Evolutionary conservation across 2,888 invertebrate species (phyloP).

Genomic region (Athalia rosae): DNA sequence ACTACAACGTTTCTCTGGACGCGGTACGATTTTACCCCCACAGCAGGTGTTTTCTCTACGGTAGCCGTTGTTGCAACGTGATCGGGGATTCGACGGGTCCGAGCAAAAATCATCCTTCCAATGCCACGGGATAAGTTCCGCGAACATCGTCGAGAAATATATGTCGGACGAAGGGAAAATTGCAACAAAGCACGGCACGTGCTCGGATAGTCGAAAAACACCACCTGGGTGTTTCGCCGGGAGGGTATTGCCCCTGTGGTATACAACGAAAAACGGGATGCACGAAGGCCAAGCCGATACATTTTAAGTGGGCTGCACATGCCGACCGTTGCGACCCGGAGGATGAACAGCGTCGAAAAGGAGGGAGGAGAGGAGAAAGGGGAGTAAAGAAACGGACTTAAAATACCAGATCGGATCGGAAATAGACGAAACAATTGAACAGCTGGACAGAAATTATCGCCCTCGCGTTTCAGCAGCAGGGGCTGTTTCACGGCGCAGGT

Average conservation of each 20-base stretch:
- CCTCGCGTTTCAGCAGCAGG: conserved; percentile 46
- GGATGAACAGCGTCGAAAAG: not conserved
- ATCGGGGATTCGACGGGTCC: not conserved
- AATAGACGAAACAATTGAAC: conserved; percentile 55
- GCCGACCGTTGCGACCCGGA: conserved; percentile 40
- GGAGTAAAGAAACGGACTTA: conserved; percentile 30
- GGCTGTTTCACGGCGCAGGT: conserved; percentile 59
- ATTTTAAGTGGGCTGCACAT: conserved; percentile 45
- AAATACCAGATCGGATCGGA: conserved; percentile 46
- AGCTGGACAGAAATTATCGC: conserved; percentile 62
- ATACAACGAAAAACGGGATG: conserved; percentile 33
- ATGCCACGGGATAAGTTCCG: not conserved
- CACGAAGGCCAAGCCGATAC: conserved; percentile 40
- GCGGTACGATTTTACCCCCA: not conserved
- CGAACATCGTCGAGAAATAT: not conserved
- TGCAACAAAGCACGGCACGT: conserved; percentile 20
- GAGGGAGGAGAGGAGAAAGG: conserved; percentile 5
- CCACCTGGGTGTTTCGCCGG: conserved; percentile 34
- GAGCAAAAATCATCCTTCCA: not conserved
- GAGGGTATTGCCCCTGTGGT: conserved; percentile 28
- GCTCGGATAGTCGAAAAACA: conserved; percentile 28
- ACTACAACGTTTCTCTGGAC: not conserved
- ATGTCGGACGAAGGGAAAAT: conserved; percentile 5
- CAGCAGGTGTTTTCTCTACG: not conserved
- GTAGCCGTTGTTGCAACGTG: not conserved